phyloP scores from a whole-genome alignment of 2,888 invertebrate genomes.

The Scaptomyza reducta region DNA sequence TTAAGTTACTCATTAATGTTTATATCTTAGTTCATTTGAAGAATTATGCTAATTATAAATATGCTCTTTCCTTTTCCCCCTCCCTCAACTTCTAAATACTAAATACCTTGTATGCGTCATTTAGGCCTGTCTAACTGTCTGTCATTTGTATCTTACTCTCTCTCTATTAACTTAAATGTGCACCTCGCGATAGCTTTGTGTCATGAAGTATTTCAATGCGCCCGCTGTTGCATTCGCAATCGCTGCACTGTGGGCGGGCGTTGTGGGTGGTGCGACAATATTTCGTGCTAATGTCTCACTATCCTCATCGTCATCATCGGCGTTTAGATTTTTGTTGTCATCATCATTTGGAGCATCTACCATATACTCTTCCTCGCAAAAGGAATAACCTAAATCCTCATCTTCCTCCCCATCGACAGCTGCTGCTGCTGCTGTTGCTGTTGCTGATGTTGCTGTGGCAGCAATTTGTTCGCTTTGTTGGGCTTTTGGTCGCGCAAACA shows the following conservation, averaged over 20 bases:
- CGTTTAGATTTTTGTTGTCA: constrained; percentile 6
- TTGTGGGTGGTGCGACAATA: constrained; percentile 56
- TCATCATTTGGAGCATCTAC: constrained; percentile 36
- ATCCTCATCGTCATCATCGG: constrained; percentile 18
- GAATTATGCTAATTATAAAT: constrained; percentile 49
- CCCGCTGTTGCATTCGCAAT: constrained; percentile 59
- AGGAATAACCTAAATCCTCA: constrained; percentile 80
- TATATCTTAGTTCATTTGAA: constrained; percentile 9
- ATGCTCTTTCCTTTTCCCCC: constrained; percentile 11
- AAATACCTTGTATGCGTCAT: constrained; percentile 74
- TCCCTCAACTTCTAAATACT: constrained; percentile 43
- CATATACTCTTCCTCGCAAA: constrained; percentile 74
- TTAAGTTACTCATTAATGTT: constrained; percentile 20
- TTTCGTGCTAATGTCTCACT: constrained; percentile 20
- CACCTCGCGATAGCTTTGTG: constrained; percentile 76
- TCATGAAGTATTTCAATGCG: constrained; percentile 72
- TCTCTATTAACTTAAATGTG: constrained; percentile 61
- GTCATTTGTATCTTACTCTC: constrained; percentile 12
- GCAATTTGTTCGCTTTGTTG: constrained; percentile 55
- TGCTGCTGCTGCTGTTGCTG: constrained; percentile 18
- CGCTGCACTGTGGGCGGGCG: constrained; percentile 62
- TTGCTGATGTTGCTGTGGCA: constrained; percentile 56
- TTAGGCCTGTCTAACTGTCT: constrained; percentile 58
- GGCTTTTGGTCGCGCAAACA: constrained; percentile 63
- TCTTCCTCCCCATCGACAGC: constrained; percentile 62